Evolutionary conservation across 2,888 invertebrate species (phyloP), one percentile per base, ranked within the genome.

Genomic region (Epistrophe eligans): DNA sequence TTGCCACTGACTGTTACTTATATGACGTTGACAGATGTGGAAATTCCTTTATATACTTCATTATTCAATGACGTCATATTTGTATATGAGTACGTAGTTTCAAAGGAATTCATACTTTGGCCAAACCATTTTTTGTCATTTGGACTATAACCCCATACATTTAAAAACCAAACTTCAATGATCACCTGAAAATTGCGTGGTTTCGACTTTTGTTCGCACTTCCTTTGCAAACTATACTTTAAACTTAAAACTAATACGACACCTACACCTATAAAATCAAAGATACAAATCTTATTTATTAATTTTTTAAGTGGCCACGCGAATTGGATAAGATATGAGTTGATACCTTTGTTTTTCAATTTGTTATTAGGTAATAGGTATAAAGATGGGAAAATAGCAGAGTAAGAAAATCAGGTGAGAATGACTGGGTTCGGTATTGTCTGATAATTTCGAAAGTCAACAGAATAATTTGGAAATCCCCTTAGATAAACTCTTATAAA

Each of bases 141-240:
- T 32, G 55, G 13, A 9, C 55, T 57, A n/a, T 57, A 57, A 28
- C 28, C 15, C 15, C 24, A 24, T 24, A 28, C 15, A 28, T 11
- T 17, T 55, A 3, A 17, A 19, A 17, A 11, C 17, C 17, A 52
- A 4, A 13, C 24, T 19, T 10, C 50, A 19, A 5, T 24, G 19
- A 66, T 48, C 66, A 66, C 32, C 17, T 32, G 1, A 66, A 48
- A 48, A 66, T 19, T 45, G 66, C 66, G 66, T 66, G 66, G 17
- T 3, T 4, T 32, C 10, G 17, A n/a, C 9, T 57, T 28, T n/a
- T 57, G 8, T 15, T 28, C 35, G 2, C 5, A 58, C 58, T 58
- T 11, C 58, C 58, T 35, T 19, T 35, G 2, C 35, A 17, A 58
- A 58, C 17, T 35, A 35, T 35, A 35, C 35, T 11, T 35, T 7